Evolutionary conservation across 2,797 vertebrate genomes (phyloP).

Genomic region (Thunnus albacares): DNA sequence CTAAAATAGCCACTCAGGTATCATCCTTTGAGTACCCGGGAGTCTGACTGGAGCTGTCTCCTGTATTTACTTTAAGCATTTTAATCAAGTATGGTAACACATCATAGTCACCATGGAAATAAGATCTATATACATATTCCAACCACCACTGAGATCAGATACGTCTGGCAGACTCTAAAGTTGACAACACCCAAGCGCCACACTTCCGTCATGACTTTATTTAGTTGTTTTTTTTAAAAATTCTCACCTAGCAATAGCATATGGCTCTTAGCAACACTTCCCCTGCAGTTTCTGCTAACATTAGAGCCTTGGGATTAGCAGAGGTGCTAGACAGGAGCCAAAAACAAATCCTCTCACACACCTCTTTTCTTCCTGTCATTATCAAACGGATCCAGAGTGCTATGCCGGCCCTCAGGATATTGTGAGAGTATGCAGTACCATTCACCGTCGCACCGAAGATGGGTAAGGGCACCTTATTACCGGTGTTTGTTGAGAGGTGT

Average conservation of each 20-base stretch:
- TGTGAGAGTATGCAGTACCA: constrained; percentile 20
- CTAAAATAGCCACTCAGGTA: constrained; percentile 29
- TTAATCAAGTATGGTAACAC: constrained; percentile 48
- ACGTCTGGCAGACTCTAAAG: constrained; percentile 47
- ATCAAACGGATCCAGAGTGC: constrained; percentile 71
- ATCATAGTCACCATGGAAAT: constrained; percentile 63
- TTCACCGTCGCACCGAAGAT: background rate
- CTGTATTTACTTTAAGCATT: constrained; percentile 34
- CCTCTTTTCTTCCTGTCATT: constrained; percentile 57
- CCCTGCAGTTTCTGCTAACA: constrained; percentile 55
- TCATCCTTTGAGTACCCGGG: constrained; percentile 3
- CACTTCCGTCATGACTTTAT: constrained; percentile 51
- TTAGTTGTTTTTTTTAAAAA: constrained; percentile 28
- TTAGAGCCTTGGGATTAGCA: constrained; percentile 66
- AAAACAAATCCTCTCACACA: constrained; percentile 73
- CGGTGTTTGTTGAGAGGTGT: constrained; percentile 38
- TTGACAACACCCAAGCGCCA: constrained; percentile 55
- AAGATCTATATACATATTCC: constrained; percentile 41
- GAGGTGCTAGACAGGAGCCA: constrained; percentile 75
- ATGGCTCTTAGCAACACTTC: constrained; percentile 51
- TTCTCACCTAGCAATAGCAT: constrained; percentile 59
- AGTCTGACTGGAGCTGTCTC: constrained; percentile 25
- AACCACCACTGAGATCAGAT: constrained; percentile 39
- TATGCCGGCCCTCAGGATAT: constrained; percentile 48
- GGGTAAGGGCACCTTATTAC: constrained; percentile 46